Evolutionary conservation across 2,797 vertebrate species (phyloP).

Genomic region (Limnodromus scolopaceus): DNA sequence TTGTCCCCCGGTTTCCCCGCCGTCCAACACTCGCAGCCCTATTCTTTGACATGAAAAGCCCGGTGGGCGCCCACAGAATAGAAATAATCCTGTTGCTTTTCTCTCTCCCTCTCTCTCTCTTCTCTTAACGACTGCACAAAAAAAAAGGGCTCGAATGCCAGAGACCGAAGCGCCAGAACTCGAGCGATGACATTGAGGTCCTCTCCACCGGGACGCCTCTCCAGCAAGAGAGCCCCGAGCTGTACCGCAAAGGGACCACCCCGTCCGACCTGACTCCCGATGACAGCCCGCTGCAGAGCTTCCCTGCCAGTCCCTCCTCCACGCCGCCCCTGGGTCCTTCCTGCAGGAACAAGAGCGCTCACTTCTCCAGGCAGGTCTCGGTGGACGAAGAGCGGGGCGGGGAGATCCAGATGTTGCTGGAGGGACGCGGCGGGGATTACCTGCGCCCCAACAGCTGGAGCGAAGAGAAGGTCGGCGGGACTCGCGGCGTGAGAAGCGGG

Average conservation of each 20-base stretch:
- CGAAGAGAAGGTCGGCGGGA: conserved; percentile 82
- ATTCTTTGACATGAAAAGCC: fast-evolving
- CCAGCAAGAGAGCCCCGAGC: conserved; percentile 90
- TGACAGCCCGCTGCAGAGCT: conserved; percentile 90
- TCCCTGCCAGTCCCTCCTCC: conserved; percentile 87
- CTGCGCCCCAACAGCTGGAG: conserved; percentile 87
- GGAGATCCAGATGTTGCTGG: conserved; percentile 95
- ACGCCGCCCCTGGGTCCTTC: conserved; percentile 78
- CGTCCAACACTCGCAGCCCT: neutral
- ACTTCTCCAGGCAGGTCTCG: conserved; percentile 90
- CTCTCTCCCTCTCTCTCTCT: neutral
- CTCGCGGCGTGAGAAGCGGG: conserved; percentile 75
- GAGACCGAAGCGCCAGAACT: conserved; percentile 91
- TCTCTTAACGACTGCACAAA: neutral
- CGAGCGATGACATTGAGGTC: conserved; percentile 91
- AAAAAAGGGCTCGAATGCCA: conserved; percentile 91
- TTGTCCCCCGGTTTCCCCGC: fast-evolving
- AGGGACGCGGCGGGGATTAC: conserved; percentile 87
- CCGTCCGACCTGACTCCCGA: conserved; percentile 91
- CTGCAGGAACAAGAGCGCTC: conserved; percentile 85
- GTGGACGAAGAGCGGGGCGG: conserved; percentile 89
- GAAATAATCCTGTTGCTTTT: neutral
- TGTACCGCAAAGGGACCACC: conserved; percentile 93
- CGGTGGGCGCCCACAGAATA: fast-evolving
- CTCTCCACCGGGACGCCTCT: conserved; percentile 88